Conservation (phyloP, 2,797 vertebrate genomes). For the Periophthalmus magnuspinnatus region DNA sequence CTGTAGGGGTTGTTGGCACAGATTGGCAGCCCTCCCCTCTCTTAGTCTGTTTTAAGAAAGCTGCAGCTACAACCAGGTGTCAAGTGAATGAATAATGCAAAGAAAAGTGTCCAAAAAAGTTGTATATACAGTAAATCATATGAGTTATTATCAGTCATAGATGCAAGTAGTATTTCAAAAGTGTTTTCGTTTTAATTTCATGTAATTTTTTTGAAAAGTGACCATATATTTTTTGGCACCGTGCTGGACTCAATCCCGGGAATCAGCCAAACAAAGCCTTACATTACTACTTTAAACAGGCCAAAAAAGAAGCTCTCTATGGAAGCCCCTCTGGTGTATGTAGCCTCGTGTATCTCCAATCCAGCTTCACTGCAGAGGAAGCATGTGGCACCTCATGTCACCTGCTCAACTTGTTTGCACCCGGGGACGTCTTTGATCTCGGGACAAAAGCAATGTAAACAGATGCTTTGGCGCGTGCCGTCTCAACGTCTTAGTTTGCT, state of each 20-base stretch:
- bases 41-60: too few relatives aligned
- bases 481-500: constrained; percentile 54
- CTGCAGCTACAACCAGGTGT: background rate
- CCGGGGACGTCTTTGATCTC: constrained; percentile 62
- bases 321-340: constrained; percentile 69
- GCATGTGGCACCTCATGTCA: constrained; percentile 70
- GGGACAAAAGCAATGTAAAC: constrained; percentile 55
- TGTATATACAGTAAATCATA: too few relatives aligned
- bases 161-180: background rate
- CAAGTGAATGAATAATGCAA: background rate
- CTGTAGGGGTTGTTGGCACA: too few relatives aligned
- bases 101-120: background rate
- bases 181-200: background rate
- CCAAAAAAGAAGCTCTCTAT: constrained; percentile 37
- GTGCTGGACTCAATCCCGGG: too few relatives aligned
- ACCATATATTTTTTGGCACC: background rate
- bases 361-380: constrained; percentile 68
- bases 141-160: too few relatives aligned
- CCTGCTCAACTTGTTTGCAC: constrained; percentile 69
- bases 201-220: background rate
- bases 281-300: background rate
- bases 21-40: too few relatives aligned
- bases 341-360: constrained; percentile 61
- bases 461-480: constrained; percentile 58
- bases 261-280: background rate